Evolutionary conservation across 2,888 invertebrate genomes (phyloP).

Genomic region (Himalopsyche japonica): DNA sequence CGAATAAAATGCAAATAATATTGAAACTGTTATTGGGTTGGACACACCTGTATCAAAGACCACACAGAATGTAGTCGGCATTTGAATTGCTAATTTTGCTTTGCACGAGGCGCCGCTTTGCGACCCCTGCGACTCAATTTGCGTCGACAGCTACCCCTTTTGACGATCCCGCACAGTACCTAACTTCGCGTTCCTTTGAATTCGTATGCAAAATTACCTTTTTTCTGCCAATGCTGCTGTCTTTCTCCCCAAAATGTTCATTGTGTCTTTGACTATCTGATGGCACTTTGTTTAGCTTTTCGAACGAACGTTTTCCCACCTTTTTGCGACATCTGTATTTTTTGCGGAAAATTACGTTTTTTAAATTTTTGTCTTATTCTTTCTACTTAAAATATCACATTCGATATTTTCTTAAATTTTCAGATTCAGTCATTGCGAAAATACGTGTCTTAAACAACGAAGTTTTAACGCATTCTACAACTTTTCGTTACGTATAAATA

Average conservation of each 20-base stretch:
- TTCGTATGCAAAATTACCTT: conserved; percentile 2
- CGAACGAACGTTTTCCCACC: background rate
- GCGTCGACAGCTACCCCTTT: background rate
- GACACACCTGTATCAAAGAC: conserved; percentile 10
- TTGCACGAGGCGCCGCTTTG: conserved; percentile 10
- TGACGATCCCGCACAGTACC: background rate
- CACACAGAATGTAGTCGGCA: conserved; percentile 17
- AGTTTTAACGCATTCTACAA: too few relatives aligned
- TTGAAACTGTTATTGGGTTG: background rate
- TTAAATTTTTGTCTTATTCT: too few relatives aligned
- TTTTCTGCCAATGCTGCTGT: background rate
- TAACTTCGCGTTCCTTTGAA: background rate
- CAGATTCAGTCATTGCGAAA: background rate
- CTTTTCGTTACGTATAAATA: too few relatives aligned
- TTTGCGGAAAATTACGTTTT: background rate
- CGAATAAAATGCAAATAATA: too few relatives aligned
- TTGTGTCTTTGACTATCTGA: background rate
- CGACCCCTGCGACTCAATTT: conserved; percentile 9
- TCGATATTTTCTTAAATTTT: background rate
- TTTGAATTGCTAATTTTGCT: conserved; percentile 36
- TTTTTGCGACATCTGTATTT: background rate
- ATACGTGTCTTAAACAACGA: too few relatives aligned
- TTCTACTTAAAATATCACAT: background rate
- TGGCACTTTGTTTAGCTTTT: background rate
- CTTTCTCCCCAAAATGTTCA: background rate